These are phyloP conservation scores for Phrynocephalus forsythii DNA, from an alignment of 2,797 vertebrate genomes.

Conservation along the genomic window DNA sequence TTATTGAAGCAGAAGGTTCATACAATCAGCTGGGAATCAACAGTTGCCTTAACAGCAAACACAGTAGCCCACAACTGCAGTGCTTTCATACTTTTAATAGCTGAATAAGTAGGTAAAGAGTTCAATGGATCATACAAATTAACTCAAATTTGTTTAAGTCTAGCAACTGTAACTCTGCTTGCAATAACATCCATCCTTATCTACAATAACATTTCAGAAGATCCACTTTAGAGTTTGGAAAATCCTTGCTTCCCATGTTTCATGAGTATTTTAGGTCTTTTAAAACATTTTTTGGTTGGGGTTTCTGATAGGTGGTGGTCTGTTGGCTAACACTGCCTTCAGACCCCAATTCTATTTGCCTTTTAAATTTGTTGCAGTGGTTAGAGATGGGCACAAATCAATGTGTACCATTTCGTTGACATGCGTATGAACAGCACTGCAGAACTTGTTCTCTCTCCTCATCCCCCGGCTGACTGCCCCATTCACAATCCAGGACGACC, in stretches of 20 bases:
- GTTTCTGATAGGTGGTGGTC: neutral
- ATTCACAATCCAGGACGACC: too few relatives aligned
- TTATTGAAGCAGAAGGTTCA: conserved; percentile 10
- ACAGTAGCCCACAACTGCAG: too few relatives aligned
- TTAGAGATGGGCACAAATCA: neutral
- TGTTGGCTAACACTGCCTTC: neutral
- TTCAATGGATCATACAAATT: conserved; percentile 15
- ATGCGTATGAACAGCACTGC: too few relatives aligned
- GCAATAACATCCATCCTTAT: neutral
- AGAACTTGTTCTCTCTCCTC: too few relatives aligned
- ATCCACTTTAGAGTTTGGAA: rapidly evolving
- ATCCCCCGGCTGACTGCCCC: too few relatives aligned
- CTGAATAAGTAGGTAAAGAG: neutral
- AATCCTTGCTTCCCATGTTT: conserved; percentile 19
- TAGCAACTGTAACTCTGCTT: conserved; percentile 1
- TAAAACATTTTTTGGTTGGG: neutral
- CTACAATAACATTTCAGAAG: neutral
- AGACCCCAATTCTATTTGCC: neutral
- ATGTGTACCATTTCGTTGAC: too few relatives aligned
- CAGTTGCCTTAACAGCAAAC: neutral
- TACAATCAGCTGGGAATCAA: neutral
- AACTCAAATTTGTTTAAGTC: conserved; percentile 9
- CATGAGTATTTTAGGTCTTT: neutral
- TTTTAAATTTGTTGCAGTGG: neutral
- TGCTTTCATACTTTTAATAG: conserved; percentile 2